Evolutionary conservation across 2,113 vertebrate genomes (phyloP).

Genomic region (Dipodomys merriami): DNA sequence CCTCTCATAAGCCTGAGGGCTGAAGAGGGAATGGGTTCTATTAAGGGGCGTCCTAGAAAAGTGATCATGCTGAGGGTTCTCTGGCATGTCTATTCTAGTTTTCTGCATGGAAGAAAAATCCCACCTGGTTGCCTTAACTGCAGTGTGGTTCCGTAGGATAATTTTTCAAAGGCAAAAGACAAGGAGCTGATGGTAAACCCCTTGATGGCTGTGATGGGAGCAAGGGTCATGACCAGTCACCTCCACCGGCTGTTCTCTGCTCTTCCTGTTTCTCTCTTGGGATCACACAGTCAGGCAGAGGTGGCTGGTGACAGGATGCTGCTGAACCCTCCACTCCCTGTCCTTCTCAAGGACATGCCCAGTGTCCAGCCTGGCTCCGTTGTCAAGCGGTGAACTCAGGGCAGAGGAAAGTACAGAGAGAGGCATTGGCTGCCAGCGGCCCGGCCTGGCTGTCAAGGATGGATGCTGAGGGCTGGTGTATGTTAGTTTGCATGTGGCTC

Average conservation of each 20-base stretch:
- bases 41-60: background rate
- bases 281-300: slow-evolving; percentile 87
- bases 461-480: slow-evolving; percentile 49
- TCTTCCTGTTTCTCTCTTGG: slow-evolving; percentile 81
- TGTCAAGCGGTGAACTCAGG: slow-evolving; percentile 77
- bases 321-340: slow-evolving; percentile 44
- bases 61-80: background rate
- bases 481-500: slow-evolving; percentile 64
- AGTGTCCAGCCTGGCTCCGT: slow-evolving; percentile 73
- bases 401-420: background rate
- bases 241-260: slow-evolving; percentile 79
- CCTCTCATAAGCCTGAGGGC: background rate
- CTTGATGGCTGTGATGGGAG: slow-evolving; percentile 30
- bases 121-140: background rate
- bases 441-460: background rate
- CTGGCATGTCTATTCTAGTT: background rate
- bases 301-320: slow-evolving; percentile 81
- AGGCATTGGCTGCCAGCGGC: slow-evolving; percentile 75
- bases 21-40: background rate
- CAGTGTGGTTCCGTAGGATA: background rate
- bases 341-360: slow-evolving; percentile 85
- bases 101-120: slow-evolving; percentile 9
- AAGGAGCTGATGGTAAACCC: background rate
- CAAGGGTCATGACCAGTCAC: slow-evolving; percentile 82
- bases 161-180: background rate